Percentiles rank a stretch among this genome's conserved stretches.
Evolutionary conservation across 2,888 invertebrate genomes (phyloP).

Genomic region (Trichopoda pennipes): DNA sequence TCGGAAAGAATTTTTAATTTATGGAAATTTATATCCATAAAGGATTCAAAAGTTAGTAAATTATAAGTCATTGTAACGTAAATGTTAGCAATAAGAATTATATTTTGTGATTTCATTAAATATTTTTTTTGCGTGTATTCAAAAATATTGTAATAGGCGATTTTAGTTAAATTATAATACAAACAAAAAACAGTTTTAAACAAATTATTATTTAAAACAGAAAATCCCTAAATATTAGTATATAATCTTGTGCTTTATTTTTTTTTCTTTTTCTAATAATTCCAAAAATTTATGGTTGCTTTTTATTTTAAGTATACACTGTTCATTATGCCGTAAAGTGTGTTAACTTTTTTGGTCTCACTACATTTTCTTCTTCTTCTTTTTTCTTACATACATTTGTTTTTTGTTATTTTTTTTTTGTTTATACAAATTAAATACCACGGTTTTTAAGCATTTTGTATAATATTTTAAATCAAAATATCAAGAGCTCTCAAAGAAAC

Average conservation of each 20-base stretch:
- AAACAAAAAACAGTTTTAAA: conserved; percentile 8
- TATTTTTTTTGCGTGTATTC: conserved; percentile 11
- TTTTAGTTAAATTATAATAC: conserved; percentile 5
- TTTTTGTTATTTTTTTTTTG: no score
- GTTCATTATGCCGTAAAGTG: conserved; percentile 72
- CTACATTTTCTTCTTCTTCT: conserved; percentile 67
- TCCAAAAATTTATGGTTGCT: conserved; percentile 37
- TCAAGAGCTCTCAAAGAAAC: conserved; percentile 24
- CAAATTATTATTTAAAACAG: conserved; percentile 16
- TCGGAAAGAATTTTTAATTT: no score
- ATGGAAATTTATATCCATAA: no score
- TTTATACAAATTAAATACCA: conserved; percentile 38
- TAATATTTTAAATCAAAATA: conserved; percentile 26
- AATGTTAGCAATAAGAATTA: no score
- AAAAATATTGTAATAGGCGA: neutral
- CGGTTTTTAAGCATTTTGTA: conserved; percentile 1
- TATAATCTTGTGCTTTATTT: conserved; percentile 49
- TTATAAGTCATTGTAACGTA: no score
- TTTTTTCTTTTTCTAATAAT: conserved; percentile 21
- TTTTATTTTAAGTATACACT: conserved; percentile 68
- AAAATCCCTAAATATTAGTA: conserved; percentile 26
- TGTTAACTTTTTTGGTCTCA: conserved; percentile 73
- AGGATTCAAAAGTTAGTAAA: no score
- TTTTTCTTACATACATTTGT: conserved; percentile 41
- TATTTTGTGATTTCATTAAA: neutral